Base-by-base conservation (phyloP, 2,113 vertebrate species). In the Proteles cristata region DNA sequence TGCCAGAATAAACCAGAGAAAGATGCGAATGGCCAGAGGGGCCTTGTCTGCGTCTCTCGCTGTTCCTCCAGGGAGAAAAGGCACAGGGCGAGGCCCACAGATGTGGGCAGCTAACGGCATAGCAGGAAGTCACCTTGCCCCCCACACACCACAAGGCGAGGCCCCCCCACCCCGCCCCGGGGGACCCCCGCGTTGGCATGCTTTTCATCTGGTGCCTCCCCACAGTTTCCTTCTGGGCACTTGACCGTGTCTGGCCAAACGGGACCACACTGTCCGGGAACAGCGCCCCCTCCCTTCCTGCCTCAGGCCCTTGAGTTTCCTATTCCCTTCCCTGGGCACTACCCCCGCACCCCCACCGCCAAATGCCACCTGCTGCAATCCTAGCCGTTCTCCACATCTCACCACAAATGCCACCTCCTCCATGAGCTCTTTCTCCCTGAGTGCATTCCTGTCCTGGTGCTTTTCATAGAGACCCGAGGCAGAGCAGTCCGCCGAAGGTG, bases 381-480 rank as follows among this genome's bases (percentile, higher is more conserved):
- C 48, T 55, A 81, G 45, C 45, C 1, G 0, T 31, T 68, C 76
- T 26, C 61, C 63, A 2, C 0, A 0, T 76, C 80, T 80, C 50
- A 25, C 86, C 84, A 77, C 91, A 63, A 71, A 71, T 11, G 74
- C 61, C 28, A 28, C 35, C 73, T 71, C 73, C 58, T 48, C n/a
- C 0, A 0, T 0, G 12, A 39, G 5, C 48, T 39, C 48, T 11
- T 65, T 17, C 17, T 69, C 7, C 31, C 53, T 12, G 4, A 4
- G 17, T 1, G 1, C 11, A 48, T 17, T n/a, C 35, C 21, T 17
- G 6, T 15, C 28, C n/a, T 9, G 26, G 43, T 1, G 2, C 83
- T 68, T 16, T n/a, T n/a, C 66, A 17, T 28, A 68, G 66, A 33
- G 15, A 12, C 12, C 65, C 14, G 65, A 6, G 16, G 63, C 5